These are phyloP conservation scores for Amphimedon queenslandica DNA, from an alignment of 37 sponge, comb jelly and placozoan genomes.

Conservation along the genomic window DNA sequence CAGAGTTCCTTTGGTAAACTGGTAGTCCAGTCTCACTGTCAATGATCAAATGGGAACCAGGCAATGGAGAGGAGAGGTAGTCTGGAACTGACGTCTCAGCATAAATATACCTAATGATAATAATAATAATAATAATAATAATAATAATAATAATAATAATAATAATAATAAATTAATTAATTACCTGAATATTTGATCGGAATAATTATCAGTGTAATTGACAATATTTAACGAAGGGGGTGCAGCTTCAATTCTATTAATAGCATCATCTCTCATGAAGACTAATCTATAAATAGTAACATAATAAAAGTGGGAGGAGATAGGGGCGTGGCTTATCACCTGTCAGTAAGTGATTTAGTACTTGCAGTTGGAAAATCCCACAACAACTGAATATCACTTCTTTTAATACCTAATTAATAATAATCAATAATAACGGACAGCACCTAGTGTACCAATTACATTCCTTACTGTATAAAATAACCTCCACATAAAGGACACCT, in stretches of 20 bases:
- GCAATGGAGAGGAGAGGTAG: slow-evolving; percentile 41
- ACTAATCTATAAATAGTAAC: slow-evolving; percentile 35
- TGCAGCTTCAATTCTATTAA: slow-evolving; percentile 30
- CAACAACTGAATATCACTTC: slow-evolving; percentile 51
- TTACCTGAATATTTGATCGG: slow-evolving; percentile 46
- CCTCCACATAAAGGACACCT: too few species aligned
- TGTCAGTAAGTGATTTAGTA: slow-evolving; percentile 49
- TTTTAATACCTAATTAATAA: slow-evolving; percentile 34
- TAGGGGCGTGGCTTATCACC: too few species aligned
- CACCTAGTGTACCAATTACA: too few species aligned
- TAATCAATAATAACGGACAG: not conserved
- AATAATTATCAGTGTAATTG: slow-evolving; percentile 40
- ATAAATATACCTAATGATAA: slow-evolving; percentile 12
- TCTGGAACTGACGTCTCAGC: slow-evolving; percentile 48
- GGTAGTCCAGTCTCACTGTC: slow-evolving; percentile 44
- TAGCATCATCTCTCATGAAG: slow-evolving; percentile 63
- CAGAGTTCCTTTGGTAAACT: slow-evolving; percentile 49
- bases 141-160: not conserved
- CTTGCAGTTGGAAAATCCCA: slow-evolving; percentile 82
- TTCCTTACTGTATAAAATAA: too few species aligned
- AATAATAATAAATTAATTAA: not conserved
- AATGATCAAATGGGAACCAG: slow-evolving; percentile 61
- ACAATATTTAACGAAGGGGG: slow-evolving; percentile 42
- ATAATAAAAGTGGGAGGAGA: too few species aligned
- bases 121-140: not conserved